Conservation (phyloP, 2,888 invertebrate genomes). For the Trachelus stipa region DNA sequence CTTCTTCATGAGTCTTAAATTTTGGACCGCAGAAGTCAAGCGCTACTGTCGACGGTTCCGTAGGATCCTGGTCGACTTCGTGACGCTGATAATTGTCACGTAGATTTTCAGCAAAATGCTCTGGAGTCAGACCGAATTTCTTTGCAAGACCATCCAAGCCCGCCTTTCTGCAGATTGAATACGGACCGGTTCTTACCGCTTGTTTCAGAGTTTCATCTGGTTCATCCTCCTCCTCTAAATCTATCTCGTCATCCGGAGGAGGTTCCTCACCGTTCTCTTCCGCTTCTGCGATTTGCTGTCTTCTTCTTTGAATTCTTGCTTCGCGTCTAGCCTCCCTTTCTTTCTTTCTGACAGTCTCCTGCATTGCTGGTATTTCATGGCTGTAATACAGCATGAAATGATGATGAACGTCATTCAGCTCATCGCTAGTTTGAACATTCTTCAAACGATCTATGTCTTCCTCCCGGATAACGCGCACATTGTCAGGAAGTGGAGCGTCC, state of each 20-base stretch:
- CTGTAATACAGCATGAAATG: conserved; percentile 95
- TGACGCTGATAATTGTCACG: conserved; percentile 95
- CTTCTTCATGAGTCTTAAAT: conserved; percentile 77
- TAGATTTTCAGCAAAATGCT: conserved; percentile 96
- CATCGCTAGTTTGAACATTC: conserved; percentile 86
- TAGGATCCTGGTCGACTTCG: conserved; percentile 92
- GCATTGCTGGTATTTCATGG: conserved; percentile 85
- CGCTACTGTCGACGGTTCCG: conserved; percentile 86
- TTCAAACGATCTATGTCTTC: conserved; percentile 85
- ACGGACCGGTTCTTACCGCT: conserved; percentile 88
- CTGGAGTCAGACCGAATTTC: conserved; percentile 92
- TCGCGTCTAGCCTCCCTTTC: conserved; percentile 74
- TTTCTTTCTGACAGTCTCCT: conserved; percentile 77
- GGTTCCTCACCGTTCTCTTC: conserved; percentile 75
- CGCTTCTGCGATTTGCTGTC: conserved; percentile 72
- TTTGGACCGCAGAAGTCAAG: conserved; percentile 72
- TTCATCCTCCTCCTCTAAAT: conserved; percentile 69
- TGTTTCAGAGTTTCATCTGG: conserved; percentile 79
- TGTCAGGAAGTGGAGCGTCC: conserved; percentile 86
- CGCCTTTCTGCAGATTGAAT: conserved; percentile 86
- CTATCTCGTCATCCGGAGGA: conserved; percentile 71
- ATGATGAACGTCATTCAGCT: conserved; percentile 91
- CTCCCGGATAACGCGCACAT: conserved; percentile 84
- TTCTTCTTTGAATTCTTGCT: conserved; percentile 66
- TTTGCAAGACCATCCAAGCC: conserved; percentile 88